phyloP scores from a whole-genome alignment of 2,888 invertebrate species.

The Hypolimnas misippus region DNA sequence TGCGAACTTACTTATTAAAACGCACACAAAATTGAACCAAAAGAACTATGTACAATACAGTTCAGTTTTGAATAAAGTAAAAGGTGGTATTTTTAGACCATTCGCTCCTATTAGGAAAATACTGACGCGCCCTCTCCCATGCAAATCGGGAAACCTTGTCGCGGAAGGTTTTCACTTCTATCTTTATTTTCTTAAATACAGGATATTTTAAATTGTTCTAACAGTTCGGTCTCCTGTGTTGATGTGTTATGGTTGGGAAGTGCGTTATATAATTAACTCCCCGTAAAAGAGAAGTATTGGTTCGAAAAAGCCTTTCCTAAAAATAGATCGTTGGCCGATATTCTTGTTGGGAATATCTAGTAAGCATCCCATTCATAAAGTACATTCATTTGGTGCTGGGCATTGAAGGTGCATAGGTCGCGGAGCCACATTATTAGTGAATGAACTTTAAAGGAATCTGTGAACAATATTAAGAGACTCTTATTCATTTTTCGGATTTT shows the following conservation, averaged over 20 bases:
- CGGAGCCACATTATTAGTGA: conserved; percentile 50
- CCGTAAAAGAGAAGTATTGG: conserved; percentile 39
- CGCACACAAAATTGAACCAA: conserved; percentile 39
- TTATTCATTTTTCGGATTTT: conserved; percentile 25
- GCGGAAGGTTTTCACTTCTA: conserved; percentile 74
- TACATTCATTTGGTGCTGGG: conserved; percentile 69
- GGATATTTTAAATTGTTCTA: conserved; percentile 59
- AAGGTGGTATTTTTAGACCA: conserved; percentile 77
- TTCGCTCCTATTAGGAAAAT: conserved; percentile 69
- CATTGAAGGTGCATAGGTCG: conserved; percentile 67
- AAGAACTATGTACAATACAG: conserved; percentile 32
- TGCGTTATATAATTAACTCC: neutral
- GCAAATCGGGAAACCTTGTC: conserved; percentile 73
- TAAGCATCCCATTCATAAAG: conserved; percentile 75
- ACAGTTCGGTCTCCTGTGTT: conserved; percentile 30
- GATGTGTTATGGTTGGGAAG: conserved; percentile 23
- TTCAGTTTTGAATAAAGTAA: conserved; percentile 34
- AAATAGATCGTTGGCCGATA: conserved; percentile 66
- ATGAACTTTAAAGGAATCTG: conserved; percentile 44
- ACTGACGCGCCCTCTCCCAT: conserved; percentile 80
- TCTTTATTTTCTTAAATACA: conserved; percentile 68
- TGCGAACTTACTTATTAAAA: conserved; percentile 43
- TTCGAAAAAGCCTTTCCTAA: conserved; percentile 56
- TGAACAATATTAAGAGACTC: conserved; percentile 15
- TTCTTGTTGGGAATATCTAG: conserved; percentile 61